phyloP scores from a whole-genome alignment of 2,113 vertebrate species.

The Tricholaema leucomelas region DNA sequence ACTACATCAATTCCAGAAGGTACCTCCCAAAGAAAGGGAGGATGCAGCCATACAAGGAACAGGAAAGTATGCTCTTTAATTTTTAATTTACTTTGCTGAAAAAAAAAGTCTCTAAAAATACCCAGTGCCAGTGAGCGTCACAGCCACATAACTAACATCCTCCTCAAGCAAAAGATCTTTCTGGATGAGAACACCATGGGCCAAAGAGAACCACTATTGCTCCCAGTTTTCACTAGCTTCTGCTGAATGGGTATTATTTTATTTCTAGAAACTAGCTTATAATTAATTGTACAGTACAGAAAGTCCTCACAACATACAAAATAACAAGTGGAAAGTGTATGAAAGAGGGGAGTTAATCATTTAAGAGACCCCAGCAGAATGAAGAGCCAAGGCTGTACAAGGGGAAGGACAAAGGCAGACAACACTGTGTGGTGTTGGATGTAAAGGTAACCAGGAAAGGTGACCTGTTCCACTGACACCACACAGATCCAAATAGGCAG shows the following conservation, averaged over 20 bases:
- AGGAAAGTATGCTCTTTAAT: constrained; percentile 14
- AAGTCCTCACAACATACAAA: not conserved
- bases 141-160: not conserved
- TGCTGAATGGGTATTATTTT: not conserved
- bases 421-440: no score
- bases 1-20: not conserved
- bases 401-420: not conserved
- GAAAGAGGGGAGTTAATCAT: constrained; percentile 45
- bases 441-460: no score
- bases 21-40: constrained; percentile 17
- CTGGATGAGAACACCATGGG: not conserved
- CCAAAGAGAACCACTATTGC: not conserved
- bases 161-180: not conserved
- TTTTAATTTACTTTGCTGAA: constrained; percentile 25
- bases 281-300: constrained; percentile 51
- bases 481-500: not conserved
- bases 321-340: not conserved
- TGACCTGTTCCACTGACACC: no score
- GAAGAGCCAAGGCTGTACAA: not conserved
- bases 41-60: constrained; percentile 56
- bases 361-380: not conserved
- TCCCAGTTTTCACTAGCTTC: not conserved
- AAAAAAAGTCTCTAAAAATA: constrained; percentile 56
- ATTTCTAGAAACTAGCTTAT: constrained; percentile 40
- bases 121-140: not conserved